Evolutionary conservation across 1,140 invertebrate species (phyloP).

Genomic region (Ectropis grisescens): DNA sequence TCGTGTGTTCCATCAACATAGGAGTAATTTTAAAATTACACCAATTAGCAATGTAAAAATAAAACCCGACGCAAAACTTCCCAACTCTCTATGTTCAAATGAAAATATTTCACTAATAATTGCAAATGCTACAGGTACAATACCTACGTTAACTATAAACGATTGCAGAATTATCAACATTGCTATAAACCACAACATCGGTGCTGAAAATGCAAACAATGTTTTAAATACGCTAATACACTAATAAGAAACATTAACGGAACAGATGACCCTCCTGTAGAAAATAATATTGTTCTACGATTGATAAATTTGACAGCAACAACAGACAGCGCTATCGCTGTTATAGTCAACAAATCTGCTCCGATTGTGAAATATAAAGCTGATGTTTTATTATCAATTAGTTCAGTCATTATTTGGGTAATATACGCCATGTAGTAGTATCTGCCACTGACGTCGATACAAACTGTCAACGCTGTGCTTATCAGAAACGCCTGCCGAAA

Average conservation of each 20-base stretch:
- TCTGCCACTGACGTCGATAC: conserved; percentile 24
- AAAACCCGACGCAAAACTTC: conserved; percentile 19
- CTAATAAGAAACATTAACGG: conserved; percentile 23
- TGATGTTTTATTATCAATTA: conserved; percentile 18
- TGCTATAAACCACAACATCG: too few relatives aligned
- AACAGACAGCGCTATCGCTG: conserved; percentile 16
- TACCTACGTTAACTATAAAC: conserved; percentile 23
- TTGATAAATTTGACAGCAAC: conserved; percentile 18
- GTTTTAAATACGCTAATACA: conserved; percentile 15
- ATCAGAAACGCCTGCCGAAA: conserved; percentile 26
- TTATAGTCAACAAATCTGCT: conserved; percentile 19
- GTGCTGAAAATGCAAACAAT: too few relatives aligned
- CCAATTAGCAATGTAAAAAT: conserved; percentile 21
- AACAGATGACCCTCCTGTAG: conserved; percentile 13
- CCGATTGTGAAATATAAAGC: conserved; percentile 23
- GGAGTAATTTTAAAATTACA: conserved; percentile 22
- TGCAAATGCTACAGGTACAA: conserved; percentile 24
- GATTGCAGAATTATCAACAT: conserved; percentile 20
- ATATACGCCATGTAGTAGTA: conserved; percentile 25
- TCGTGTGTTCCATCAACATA: conserved; percentile 18
- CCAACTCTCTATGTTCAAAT: conserved; percentile 25
- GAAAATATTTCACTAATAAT: conserved; percentile 31
- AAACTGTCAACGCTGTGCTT: conserved; percentile 14
- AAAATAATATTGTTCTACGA: conserved; percentile 23
- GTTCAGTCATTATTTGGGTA: conserved; percentile 24